phyloP scores from a whole-genome alignment of 2,113 vertebrate genomes.

The Clarias batrachus region DNA sequence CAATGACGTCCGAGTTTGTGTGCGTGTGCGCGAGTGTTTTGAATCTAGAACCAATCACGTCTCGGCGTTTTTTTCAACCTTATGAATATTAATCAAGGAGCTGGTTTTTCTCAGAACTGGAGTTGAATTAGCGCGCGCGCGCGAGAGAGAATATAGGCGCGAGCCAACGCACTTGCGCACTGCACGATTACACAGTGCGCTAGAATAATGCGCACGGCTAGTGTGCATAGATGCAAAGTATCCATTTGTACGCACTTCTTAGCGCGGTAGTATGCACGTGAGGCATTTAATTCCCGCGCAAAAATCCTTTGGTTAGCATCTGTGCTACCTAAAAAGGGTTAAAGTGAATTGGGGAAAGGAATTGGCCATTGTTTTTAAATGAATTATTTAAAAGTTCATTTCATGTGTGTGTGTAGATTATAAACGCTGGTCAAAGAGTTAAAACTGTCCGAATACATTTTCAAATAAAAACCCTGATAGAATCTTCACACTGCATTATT shows the following conservation, averaged over 20 bases:
- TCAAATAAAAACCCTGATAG: background rate
- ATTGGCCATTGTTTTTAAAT: background rate
- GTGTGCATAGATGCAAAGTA: no score
- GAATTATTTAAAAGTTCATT: no score
- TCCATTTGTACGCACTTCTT: background rate
- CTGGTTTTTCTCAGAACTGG: background rate
- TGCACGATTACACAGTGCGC: background rate
- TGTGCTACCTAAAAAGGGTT: background rate
- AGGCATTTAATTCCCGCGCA: background rate
- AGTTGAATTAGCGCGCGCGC: constrained; percentile 18
- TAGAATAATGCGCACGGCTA: background rate
- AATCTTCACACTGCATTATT: background rate
- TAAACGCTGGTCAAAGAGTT: no score
- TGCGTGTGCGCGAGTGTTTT: constrained; percentile 38
- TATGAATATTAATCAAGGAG: constrained; percentile 42
- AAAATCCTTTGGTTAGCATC: background rate
- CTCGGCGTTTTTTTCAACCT: background rate
- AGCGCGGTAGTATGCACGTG: background rate
- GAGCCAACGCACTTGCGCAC: background rate
- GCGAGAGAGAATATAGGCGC: background rate
- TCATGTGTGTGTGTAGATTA: no score
- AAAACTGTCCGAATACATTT: background rate
- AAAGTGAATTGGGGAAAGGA: background rate
- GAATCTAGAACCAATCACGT: constrained; percentile 50
- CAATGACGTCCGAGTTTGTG: constrained; percentile 8